phyloP scores from a whole-genome alignment of 2,888 invertebrate species.

The Myathropa florea region DNA sequence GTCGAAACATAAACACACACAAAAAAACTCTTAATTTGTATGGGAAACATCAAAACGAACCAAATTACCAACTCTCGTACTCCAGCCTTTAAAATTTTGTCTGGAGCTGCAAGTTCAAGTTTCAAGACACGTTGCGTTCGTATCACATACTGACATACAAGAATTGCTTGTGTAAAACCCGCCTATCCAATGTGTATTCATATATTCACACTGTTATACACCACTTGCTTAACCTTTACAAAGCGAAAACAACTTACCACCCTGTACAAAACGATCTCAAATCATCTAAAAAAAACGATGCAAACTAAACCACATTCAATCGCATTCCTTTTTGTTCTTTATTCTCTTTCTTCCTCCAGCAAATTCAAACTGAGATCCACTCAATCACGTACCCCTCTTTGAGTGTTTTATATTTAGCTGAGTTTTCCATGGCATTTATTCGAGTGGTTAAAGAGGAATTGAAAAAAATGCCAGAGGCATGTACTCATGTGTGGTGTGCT shows the following conservation, averaged over 20 bases:
- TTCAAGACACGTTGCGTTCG: too few relatives aligned
- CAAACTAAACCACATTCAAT: not conserved
- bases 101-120: too few relatives aligned
- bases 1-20: too few relatives aligned
- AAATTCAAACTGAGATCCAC: not conserved
- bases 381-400: not conserved
- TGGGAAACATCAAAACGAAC: too few relatives aligned
- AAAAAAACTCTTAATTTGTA: too few relatives aligned
- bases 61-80: too few relatives aligned
- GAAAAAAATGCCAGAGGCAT: constrained; percentile 53
- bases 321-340: not conserved
- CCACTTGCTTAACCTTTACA: not conserved
- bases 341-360: not conserved
- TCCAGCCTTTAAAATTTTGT: too few relatives aligned
- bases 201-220: too few relatives aligned
- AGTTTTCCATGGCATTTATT: constrained; percentile 35
- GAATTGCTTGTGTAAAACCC: too few relatives aligned
- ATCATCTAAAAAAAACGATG: not conserved
- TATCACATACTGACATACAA: too few relatives aligned
- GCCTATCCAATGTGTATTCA: too few relatives aligned
- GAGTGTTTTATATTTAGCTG: not conserved
- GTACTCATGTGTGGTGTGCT: constrained; percentile 21
- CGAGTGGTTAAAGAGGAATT: constrained; percentile 42
- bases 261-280: not conserved
- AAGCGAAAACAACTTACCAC: not conserved